A percentile compares a stretch with the other conserved stretches of the same genome.
phyloP scores from a whole-genome alignment of 2,797 vertebrate species.

The Thamnophis elegans region DNA sequence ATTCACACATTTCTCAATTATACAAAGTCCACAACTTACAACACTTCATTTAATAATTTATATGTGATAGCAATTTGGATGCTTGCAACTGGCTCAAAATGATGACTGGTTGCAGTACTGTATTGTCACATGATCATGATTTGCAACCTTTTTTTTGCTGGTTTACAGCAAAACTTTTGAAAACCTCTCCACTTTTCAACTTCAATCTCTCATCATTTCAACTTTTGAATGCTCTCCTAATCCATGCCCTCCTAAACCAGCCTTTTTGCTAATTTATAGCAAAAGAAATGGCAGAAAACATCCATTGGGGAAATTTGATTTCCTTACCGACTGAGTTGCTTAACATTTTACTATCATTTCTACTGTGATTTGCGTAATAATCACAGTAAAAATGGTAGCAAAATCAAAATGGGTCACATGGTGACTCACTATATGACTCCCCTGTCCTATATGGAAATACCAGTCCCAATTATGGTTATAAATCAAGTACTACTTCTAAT shows the following conservation, averaged over 20 bases:
- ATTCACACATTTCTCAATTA: neutral
- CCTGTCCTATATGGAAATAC: too few relatives aligned
- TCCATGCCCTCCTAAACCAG: too few relatives aligned
- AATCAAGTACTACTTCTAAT: neutral
- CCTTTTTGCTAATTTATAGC: neutral
- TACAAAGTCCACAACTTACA: neutral
- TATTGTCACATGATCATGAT: neutral
- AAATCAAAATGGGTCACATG: neutral
- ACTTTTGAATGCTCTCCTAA: too few relatives aligned
- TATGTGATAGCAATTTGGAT: neutral
- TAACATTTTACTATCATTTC: too few relatives aligned
- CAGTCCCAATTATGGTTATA: neutral
- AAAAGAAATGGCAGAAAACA: neutral
- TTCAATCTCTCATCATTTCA: too few relatives aligned
- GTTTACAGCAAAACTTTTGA: neutral
- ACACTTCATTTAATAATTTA: neutral
- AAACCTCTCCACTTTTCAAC: too few relatives aligned
- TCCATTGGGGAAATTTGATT: neutral
- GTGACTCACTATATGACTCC: neutral
- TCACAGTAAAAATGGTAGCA: neutral
- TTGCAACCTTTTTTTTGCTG: neutral
- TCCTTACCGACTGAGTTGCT: neutral
- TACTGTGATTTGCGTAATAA: neutral
- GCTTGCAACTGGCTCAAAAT: neutral
- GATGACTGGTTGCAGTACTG: neutral